A percentile compares a stretch with the other conserved stretches of the same genome.
phyloP scores from a whole-genome alignment of 2,797 vertebrate genomes.

The Melanotaenia maccullochi region DNA sequence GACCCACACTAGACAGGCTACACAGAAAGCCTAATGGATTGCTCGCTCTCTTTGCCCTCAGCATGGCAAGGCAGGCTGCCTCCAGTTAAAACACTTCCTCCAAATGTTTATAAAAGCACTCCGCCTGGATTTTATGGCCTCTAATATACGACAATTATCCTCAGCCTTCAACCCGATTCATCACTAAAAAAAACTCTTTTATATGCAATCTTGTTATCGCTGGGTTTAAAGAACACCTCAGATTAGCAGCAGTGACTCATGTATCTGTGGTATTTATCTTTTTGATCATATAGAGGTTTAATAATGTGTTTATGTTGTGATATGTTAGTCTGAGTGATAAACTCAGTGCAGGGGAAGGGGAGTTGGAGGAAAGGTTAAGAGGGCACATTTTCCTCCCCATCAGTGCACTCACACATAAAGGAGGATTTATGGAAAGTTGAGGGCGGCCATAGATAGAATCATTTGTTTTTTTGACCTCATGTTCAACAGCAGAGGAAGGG shows the following conservation, averaged over 20 bases:
- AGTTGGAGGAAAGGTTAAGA: slow-evolving; percentile 53
- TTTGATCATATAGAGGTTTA: slow-evolving; percentile 57
- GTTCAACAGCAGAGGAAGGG: slow-evolving; percentile 67
- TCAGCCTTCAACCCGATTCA: slow-evolving; percentile 59
- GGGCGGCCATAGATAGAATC: slow-evolving; percentile 73
- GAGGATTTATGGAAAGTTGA: slow-evolving; percentile 78
- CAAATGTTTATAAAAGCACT: slow-evolving; percentile 79
- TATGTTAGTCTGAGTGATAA: slow-evolving; percentile 51
- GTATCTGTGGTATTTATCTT: slow-evolving; percentile 40
- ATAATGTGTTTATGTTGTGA: slow-evolving; percentile 54
- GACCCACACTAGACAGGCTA: slow-evolving; percentile 33
- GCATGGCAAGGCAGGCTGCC: slow-evolving; percentile 61
- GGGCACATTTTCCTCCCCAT: slow-evolving; percentile 60
- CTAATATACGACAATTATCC: slow-evolving; percentile 70
- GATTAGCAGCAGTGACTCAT: slow-evolving; percentile 55
- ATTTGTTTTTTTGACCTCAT: slow-evolving; percentile 81
- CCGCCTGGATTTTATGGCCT: slow-evolving; percentile 69
- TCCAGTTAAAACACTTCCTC: slow-evolving; percentile 78
- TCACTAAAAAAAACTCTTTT: slow-evolving; percentile 46
- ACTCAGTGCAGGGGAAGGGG: slow-evolving; percentile 30
- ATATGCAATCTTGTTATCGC: slow-evolving; percentile 49
- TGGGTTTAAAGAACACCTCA: slow-evolving; percentile 44
- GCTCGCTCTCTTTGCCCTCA: slow-evolving; percentile 57
- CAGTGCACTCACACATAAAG: slow-evolving; percentile 63
- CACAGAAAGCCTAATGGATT: slow-evolving; percentile 62